Conservation (phyloP, 1,140 invertebrate species). For the Uloborus diversus region DNA sequence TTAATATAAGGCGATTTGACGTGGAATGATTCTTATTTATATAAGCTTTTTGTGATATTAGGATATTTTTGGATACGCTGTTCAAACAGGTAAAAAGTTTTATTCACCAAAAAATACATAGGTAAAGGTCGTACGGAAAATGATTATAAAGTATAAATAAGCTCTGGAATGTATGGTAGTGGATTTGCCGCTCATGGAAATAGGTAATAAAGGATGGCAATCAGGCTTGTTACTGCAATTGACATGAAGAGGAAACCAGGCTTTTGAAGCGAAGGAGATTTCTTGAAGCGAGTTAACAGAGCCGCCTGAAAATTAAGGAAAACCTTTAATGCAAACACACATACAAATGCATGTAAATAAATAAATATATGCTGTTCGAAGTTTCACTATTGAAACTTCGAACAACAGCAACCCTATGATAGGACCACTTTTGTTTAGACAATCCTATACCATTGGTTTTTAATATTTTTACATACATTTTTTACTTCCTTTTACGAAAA, state of each 20-base stretch:
- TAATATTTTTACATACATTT: no score
- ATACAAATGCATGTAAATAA: no score
- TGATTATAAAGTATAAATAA: constrained; percentile 24
- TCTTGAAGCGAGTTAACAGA: constrained; percentile 14
- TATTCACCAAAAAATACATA: background rate
- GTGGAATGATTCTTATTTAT: no score
- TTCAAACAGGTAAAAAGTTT: constrained; percentile 30
- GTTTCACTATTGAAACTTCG: no score
- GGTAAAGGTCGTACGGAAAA: constrained; percentile 12
- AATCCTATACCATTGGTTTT: no score
- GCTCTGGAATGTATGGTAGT: background rate
- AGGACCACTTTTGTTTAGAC: no score
- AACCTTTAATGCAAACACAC: background rate
- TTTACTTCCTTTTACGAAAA: no score
- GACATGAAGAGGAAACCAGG: background rate
- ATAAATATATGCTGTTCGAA: no score
- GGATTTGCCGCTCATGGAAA: background rate
- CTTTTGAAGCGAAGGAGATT: constrained; percentile 4
- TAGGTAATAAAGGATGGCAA: constrained; percentile 26
- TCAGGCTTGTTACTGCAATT: background rate
- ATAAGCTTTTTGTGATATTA: no score
- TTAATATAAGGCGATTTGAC: no score
- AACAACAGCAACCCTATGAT: no score
- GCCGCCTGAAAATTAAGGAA: background rate
- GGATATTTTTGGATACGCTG: no score